Conservation (phyloP, 64 coral and sea anemone species). For the Pachyseris speciosa region DNA sequence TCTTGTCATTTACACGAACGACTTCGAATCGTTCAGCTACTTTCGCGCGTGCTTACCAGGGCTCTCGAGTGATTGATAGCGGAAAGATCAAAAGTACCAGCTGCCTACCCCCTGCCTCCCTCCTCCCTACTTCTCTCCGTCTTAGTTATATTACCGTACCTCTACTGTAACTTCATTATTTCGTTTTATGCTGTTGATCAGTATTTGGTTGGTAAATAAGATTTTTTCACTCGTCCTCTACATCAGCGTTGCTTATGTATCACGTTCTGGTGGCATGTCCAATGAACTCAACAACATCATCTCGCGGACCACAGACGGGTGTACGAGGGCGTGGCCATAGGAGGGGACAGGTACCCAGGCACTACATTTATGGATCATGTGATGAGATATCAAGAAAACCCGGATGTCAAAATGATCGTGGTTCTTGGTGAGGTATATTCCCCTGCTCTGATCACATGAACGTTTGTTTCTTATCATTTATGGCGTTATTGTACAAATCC, state of each 20-base stretch:
- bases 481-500: too few species aligned
- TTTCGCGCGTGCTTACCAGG: too few species aligned
- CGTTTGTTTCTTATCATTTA: too few species aligned
- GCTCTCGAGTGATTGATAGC: too few species aligned
- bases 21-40: too few species aligned
- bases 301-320: constrained; percentile 96
- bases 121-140: too few species aligned
- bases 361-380: constrained; percentile 95
- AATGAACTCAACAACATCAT: constrained; percentile 99
- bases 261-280: constrained; percentile 97
- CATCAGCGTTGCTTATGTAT: constrained; percentile 95
- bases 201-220: background rate
- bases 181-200: background rate
- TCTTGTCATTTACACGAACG: too few species aligned
- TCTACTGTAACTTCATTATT: too few species aligned
- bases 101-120: too few species aligned
- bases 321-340: constrained; percentile 96
- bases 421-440: constrained; percentile 85
- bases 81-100: too few species aligned
- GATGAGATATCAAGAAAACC: constrained; percentile 92
- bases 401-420: constrained; percentile 90
- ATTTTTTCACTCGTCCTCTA: background rate
- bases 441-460: background rate
- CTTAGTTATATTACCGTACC: too few species aligned
- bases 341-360: constrained; percentile 98